These are phyloP conservation scores for Microctonus hyperodae DNA, from an alignment of 2,888 invertebrate genomes.

Conservation along the genomic window DNA sequence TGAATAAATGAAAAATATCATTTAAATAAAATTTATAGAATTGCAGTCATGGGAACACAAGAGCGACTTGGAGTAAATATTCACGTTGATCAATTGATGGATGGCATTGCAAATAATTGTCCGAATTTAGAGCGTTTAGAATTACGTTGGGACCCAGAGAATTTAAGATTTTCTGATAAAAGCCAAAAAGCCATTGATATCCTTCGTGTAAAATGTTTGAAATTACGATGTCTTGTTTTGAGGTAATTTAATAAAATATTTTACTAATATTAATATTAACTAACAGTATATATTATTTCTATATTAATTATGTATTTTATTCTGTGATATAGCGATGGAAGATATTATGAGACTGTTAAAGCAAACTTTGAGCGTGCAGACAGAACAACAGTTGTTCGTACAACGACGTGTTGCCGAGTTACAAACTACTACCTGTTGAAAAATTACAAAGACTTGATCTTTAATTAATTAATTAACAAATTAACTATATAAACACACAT, in stretches of 20 bases:
- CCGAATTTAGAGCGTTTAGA: slow-evolving; percentile 89
- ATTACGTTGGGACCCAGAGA: slow-evolving; percentile 98
- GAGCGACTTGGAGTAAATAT: slow-evolving; percentile 96
- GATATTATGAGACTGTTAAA: slow-evolving; percentile 98
- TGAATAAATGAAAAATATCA: slow-evolving; percentile 10
- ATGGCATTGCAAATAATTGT: slow-evolving; percentile 94
- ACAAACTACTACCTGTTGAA: slow-evolving; percentile 91
- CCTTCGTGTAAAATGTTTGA: slow-evolving; percentile 91
- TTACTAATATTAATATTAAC: neutral
- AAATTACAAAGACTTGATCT: slow-evolving; percentile 94
- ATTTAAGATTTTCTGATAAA: slow-evolving; percentile 97
- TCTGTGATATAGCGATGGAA: slow-evolving; percentile 80
- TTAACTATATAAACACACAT: slow-evolving; percentile 23
- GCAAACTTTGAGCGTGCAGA: slow-evolving; percentile 99
- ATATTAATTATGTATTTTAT: neutral
- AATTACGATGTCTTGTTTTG: slow-evolving; percentile 89
- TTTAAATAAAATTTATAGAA: slow-evolving; percentile 69
- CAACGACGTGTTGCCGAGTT: slow-evolving; percentile 94
- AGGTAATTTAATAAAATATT: slow-evolving; percentile 69
- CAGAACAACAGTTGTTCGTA: slow-evolving; percentile 93
- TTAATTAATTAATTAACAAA: too few relatives aligned
- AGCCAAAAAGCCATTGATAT: slow-evolving; percentile 99
- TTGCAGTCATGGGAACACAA: slow-evolving; percentile 96
- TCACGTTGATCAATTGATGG: slow-evolving; percentile 97
- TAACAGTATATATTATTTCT: neutral